Percentiles rank a stretch among this genome's conserved stretches.
These are phyloP conservation scores for Lophochroa leadbeateri DNA, from an alignment of 2,113 vertebrate genomes.

Conservation along the genomic window DNA sequence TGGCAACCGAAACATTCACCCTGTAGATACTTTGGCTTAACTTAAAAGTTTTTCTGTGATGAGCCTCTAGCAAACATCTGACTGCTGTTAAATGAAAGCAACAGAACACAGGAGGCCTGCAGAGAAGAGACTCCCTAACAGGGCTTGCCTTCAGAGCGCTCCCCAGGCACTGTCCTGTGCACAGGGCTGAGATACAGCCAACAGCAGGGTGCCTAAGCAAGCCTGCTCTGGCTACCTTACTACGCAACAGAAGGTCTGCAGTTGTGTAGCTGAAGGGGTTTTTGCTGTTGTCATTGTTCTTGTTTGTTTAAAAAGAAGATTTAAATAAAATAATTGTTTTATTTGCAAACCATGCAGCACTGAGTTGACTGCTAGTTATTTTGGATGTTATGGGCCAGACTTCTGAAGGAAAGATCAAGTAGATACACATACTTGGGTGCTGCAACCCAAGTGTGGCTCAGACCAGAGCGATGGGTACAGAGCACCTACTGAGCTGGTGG, in stretches of 20 bases:
- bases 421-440: not conserved
- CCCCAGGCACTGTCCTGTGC: not conserved
- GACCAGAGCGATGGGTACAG: not conserved
- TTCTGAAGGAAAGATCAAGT: not conserved
- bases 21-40: slow-evolving; percentile 31
- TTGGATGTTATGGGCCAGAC: fast-evolving
- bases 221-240: not conserved
- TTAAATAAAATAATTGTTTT: not conserved
- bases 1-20: not conserved
- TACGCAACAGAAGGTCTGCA: not conserved
- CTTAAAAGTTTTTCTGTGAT: not conserved
- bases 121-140: not conserved
- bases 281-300: not conserved
- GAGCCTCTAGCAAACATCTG: slow-evolving; percentile 45
- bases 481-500: not conserved
- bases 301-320: not conserved
- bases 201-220: not conserved
- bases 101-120: not conserved
- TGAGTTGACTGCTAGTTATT: not conserved
- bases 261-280: not conserved
- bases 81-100: slow-evolving; percentile 1
- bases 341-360: not conserved
- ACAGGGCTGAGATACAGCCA: not conserved
- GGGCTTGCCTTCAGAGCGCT: not conserved
- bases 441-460: not conserved